phyloP scores from a whole-genome alignment of 1,140 invertebrate genomes.

The Nilaparvata lugens region DNA sequence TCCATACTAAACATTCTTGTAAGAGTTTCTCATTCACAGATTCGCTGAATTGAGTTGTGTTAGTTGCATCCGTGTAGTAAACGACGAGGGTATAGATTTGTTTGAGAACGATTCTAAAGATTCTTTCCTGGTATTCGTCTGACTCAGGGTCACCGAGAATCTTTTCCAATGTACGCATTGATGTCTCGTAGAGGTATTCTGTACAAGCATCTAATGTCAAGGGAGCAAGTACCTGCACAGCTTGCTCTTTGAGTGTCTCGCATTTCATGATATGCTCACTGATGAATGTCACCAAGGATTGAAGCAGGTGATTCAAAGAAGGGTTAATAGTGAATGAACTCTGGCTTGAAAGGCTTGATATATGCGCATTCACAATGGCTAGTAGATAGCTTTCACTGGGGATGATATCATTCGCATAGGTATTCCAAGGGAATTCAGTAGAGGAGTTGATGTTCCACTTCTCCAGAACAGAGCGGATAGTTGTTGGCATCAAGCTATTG shows the following conservation, averaged over 20 bases:
- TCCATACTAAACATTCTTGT: conserved; percentile 63
- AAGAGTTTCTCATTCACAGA: conserved; percentile 56
- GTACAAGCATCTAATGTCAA: conserved; percentile 65
- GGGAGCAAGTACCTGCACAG: conserved; percentile 53
- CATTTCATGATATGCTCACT: conserved; percentile 52
- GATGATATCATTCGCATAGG: conserved; percentile 67
- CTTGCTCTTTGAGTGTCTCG: conserved; percentile 36
- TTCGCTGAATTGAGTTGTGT: conserved; percentile 29
- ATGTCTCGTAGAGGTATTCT: conserved; percentile 54
- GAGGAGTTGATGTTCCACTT: conserved; percentile 50
- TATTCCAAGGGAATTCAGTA: conserved; percentile 46
- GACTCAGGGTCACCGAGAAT: conserved; percentile 46
- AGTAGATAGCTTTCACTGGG: conserved; percentile 72
- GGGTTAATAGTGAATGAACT: conserved; percentile 44
- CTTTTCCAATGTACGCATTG: conserved; percentile 46
- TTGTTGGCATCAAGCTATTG: conserved; percentile 45
- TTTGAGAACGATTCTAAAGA: conserved; percentile 52
- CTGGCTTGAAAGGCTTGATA: conserved; percentile 35
- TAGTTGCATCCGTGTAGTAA: conserved; percentile 39
- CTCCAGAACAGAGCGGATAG: conserved; percentile 47
- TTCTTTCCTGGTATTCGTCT: conserved; percentile 49
- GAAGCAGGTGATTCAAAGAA: conserved; percentile 55
- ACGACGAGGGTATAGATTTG: conserved; percentile 60
- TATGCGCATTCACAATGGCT: conserved; percentile 36
- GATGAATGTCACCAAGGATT: conserved; percentile 55